These are phyloP conservation scores for Helicoverpa zea DNA, from an alignment of 1,140 invertebrate species.

Conservation along the genomic window DNA sequence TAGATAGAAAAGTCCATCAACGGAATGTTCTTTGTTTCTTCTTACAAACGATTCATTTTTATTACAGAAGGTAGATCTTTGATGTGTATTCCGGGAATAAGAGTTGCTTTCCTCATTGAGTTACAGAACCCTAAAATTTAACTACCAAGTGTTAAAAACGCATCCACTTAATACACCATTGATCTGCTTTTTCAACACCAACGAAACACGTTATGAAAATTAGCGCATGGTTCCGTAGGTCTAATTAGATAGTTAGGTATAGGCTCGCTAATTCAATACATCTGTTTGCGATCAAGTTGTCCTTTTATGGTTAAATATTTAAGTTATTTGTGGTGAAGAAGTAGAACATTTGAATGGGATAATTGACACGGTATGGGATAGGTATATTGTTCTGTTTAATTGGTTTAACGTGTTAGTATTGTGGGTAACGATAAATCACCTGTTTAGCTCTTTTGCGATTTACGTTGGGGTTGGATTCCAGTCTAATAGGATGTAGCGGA, in stretches of 20 bases:
- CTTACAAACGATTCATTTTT: no score
- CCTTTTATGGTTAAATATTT: slow-evolving; percentile 14
- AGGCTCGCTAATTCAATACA: slow-evolving; percentile 3
- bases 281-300: slow-evolving; percentile 9
- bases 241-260: slow-evolving; percentile 14
- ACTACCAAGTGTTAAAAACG: not conserved
- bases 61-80: no score
- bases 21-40: no score
- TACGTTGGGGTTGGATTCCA: no score
- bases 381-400: no score
- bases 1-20: no score
- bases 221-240: not conserved
- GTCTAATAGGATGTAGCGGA: no score
- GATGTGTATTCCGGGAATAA: no score
- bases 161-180: not conserved
- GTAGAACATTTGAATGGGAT: not conserved
- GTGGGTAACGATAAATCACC: no score
- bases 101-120: no score
- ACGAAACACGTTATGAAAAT: slow-evolving; percentile 10
- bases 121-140: not conserved
- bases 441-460: no score
- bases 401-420: no score
- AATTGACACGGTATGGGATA: slow-evolving; percentile 1
- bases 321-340: not conserved
- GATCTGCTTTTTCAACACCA: not conserved